phyloP scores from a whole-genome alignment of 2,888 invertebrate species.

The Raillietiella orientalis region DNA sequence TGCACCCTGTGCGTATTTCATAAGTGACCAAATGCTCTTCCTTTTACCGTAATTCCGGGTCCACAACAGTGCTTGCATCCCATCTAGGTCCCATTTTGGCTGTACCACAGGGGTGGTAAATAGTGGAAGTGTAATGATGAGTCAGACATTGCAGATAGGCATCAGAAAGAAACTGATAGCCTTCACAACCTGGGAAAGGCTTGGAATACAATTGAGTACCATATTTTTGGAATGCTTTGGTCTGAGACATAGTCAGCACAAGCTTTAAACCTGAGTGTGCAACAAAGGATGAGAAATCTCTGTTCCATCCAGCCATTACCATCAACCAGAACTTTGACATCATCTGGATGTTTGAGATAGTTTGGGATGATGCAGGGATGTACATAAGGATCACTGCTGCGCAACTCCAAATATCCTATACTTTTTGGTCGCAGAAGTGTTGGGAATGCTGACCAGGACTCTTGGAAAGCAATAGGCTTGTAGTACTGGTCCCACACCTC shows the following conservation, averaged over 20 bases:
- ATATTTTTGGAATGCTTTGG: constrained; percentile 26
- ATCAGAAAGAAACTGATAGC: no score
- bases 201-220: constrained; percentile 32
- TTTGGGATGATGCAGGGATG: constrained; percentile 48
- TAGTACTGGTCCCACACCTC: constrained; percentile 18
- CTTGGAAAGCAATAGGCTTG: constrained; percentile 30
- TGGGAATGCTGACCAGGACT: constrained; percentile 46
- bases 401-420: constrained; percentile 40
- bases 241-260: constrained; percentile 38
- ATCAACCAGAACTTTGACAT: constrained; percentile 32
- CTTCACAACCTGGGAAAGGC: constrained; percentile 45
- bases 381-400: constrained; percentile 31
- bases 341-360: constrained; percentile 37
- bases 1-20: no score
- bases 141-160: no score
- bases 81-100: constrained; percentile 41
- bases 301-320: no score
- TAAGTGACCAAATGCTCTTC: no score
- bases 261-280: no score
- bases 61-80: constrained; percentile 37
- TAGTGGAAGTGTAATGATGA: constrained; percentile 41
- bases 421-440: constrained; percentile 71
- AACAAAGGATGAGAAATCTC: no score
- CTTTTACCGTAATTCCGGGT: constrained; percentile 29
- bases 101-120: constrained; percentile 49